Conservation (phyloP, 2,888 invertebrate genomes). For the Antheraea assamensis region DNA sequence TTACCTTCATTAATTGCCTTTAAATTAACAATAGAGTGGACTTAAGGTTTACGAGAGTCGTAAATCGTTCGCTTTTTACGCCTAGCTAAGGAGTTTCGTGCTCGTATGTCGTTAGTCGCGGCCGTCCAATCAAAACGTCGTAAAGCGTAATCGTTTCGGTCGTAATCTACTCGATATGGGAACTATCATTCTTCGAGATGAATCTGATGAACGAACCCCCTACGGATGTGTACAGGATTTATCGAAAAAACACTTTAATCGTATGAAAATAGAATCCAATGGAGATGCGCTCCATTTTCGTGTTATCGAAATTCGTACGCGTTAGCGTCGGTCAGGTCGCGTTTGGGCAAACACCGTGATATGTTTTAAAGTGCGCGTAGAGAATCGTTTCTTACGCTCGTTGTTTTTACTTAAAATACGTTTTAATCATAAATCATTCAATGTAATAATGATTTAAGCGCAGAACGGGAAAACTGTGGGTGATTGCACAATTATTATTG, state of each 20-base stretch:
- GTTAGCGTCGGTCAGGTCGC: constrained; percentile 47
- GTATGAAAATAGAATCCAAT: constrained; percentile 22
- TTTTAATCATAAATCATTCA: constrained; percentile 28
- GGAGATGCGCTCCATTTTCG: constrained; percentile 21
- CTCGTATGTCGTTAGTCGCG: constrained; percentile 70
- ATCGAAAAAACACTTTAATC: constrained; percentile 36
- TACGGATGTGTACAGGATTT: constrained; percentile 21
- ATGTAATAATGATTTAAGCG: constrained; percentile 24
- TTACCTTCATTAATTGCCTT: constrained; percentile 62
- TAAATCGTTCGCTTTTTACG: constrained; percentile 70
- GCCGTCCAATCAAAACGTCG: constrained; percentile 73
- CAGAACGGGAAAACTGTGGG: constrained; percentile 38
- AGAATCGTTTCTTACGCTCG: constrained; percentile 58
- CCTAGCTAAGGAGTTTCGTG: constrained; percentile 60
- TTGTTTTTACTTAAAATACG: constrained; percentile 47
- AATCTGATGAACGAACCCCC: constrained; percentile 52
- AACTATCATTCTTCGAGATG: constrained; percentile 66
- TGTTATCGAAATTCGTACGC: constrained; percentile 32
- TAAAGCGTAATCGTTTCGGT: constrained; percentile 72
- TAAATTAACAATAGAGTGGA: constrained; percentile 66
- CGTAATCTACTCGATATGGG: constrained; percentile 76
- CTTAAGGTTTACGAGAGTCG: constrained; percentile 64
- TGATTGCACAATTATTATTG: constrained; percentile 29
- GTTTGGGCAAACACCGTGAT: constrained; percentile 69
- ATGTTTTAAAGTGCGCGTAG: constrained; percentile 63